Base-by-base conservation (phyloP, 2,113 vertebrate species). In the Stegastes partitus region DNA sequence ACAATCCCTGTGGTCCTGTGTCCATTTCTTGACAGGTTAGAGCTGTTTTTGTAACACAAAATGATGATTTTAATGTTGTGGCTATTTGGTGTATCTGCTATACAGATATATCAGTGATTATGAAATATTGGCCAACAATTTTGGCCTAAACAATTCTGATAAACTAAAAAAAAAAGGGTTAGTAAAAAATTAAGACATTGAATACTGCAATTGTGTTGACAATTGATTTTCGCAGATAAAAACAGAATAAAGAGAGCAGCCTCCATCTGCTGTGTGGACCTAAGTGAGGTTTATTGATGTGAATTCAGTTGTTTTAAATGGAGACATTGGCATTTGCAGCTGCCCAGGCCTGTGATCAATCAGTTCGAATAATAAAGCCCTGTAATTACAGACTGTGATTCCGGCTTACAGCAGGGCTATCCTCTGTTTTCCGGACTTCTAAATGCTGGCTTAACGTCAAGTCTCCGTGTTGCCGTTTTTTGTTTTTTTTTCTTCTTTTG, bases 331-430 rank as follows among this genome's bases (percentile, higher is more conserved):
- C 87, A 84, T 87, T 82, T 81, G 72, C 88, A 91, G 89, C 88
- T 87, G 90, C 83, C 77, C 65, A 25, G 70, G 85, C 83, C 85
- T 49, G 19, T 55, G 85, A 93, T 94, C 90, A 92, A 91, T 94
- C 89, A 74, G 81, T 87, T 63, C 84, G 87, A 82, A 93, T 76
- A 85, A 93, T 88, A 85, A 88, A 89, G 87, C 79, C 31, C 25
- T 22, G 87, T 86, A 91, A 93, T 93, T 91, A 90, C 37, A 91
- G 81, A 61, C 75, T 88, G 82, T 59, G 85, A 81, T 82, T 85
- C 78, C 47, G 12, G 62, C 54, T 81, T 77, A 74, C 61, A 79
- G 64, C 31, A 10, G 7, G 4, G 31, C 47, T 63, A 57, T 82
- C 64, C 53, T 70, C 53, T 54, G 55, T 42, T 47, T n/a, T 50